Evolutionary conservation across 2,113 vertebrate genomes (phyloP).

Genomic region (Thinocorus orbignyianus): DNA sequence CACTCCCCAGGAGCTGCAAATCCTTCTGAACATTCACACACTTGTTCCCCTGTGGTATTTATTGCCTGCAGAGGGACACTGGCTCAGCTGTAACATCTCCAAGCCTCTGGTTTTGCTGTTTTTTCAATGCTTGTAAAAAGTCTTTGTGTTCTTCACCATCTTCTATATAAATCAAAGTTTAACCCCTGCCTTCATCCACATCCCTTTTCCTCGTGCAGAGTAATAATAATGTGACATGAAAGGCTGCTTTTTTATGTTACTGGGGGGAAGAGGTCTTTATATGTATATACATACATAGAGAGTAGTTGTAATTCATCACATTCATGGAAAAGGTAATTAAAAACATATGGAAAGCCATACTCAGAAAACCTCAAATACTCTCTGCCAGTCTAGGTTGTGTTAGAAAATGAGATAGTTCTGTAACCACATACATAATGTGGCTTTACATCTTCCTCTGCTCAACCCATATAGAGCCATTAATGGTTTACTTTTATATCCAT

Average conservation of each 20-base stretch:
- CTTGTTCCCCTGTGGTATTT: not conserved
- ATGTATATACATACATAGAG: not conserved
- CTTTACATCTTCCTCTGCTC: not conserved
- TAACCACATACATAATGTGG: not conserved
- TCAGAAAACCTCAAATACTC: not conserved
- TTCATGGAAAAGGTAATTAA: not conserved
- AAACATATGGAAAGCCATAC: not conserved
- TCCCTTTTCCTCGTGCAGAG: not conserved
- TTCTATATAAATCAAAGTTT: not conserved
- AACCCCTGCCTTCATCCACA: not conserved
- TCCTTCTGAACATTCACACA: not conserved
- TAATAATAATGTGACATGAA: not conserved
- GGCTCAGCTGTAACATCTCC: not conserved
- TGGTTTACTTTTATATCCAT: not conserved
- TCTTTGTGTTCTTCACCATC: not conserved
- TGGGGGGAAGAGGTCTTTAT: not conserved
- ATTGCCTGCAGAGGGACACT: not conserved
- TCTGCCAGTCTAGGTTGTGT: not conserved
- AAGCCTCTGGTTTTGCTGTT: not conserved
- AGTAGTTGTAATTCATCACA: not conserved
- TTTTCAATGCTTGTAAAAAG: not conserved
- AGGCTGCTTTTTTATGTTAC: not conserved
- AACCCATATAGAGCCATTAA: not conserved
- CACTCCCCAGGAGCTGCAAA: not conserved
- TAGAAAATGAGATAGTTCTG: not conserved